Evolutionary conservation across 2,797 vertebrate genomes (phyloP).

Genomic region (Coendou prehensilis): DNA sequence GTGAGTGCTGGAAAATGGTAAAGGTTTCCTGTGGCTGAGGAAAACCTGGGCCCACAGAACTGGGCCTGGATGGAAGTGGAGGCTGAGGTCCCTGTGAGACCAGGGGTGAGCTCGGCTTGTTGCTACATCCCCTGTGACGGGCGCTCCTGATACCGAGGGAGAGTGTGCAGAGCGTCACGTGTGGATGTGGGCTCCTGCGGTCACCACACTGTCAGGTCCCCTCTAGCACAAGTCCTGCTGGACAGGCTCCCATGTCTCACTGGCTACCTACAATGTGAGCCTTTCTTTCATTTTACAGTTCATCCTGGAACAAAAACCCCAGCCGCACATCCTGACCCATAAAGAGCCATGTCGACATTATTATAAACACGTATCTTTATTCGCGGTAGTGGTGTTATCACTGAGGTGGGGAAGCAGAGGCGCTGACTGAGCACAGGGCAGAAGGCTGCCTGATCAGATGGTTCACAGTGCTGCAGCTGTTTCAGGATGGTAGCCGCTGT

Average conservation of each 20-base stretch:
- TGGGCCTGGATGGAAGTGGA: not conserved
- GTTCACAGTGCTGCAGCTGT: not conserved
- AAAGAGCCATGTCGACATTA: not conserved
- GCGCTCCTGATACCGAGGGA: not conserved
- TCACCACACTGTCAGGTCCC: not conserved
- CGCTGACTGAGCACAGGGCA: not conserved
- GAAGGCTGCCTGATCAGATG: not conserved
- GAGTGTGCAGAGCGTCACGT: not conserved
- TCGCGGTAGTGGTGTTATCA: not conserved
- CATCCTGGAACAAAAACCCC: not conserved
- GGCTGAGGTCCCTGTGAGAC: not conserved
- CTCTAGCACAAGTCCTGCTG: not conserved
- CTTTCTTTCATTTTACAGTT: not conserved
- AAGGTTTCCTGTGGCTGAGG: not conserved
- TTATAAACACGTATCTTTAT: not conserved
- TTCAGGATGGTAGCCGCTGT: not conserved
- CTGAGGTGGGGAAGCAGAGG: not conserved
- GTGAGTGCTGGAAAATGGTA: not conserved
- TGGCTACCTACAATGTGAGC: not conserved
- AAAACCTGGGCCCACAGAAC: not conserved
- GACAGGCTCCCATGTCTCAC: constrained; percentile 6
- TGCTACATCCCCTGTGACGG: not conserved
- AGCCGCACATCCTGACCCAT: not conserved
- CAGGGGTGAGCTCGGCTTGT: rapidly evolving
- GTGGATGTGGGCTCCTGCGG: not conserved